Conservation (phyloP, 2,797 vertebrate genomes). For the Sebastes diploproa region DNA sequence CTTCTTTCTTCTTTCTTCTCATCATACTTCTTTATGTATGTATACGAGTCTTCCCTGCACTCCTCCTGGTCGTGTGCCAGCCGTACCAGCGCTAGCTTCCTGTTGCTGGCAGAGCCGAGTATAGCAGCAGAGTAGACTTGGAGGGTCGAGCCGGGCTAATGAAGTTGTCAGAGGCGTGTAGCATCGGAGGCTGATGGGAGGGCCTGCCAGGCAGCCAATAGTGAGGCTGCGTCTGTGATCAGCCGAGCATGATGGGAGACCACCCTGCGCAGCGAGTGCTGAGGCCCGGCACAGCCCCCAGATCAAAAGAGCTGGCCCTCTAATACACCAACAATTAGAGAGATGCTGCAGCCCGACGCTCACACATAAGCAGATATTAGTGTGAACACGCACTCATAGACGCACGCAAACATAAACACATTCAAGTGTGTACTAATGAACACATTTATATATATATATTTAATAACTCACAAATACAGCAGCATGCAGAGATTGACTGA, state of each 20-base stretch:
- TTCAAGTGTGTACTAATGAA: not conserved
- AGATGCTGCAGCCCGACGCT: slow-evolving; percentile 47
- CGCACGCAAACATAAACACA: slow-evolving; percentile 18
- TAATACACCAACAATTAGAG: slow-evolving; percentile 81
- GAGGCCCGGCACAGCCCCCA: slow-evolving; percentile 72
- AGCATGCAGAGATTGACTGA: not conserved
- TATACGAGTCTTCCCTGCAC: not conserved
- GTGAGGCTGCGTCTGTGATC: slow-evolving; percentile 83
- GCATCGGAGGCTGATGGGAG: slow-evolving; percentile 84
- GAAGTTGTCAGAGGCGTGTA: slow-evolving; percentile 92
- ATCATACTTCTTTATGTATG: not conserved
- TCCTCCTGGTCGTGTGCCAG: slow-evolving; percentile 33
- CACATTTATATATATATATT: not conserved
- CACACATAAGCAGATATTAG: not conserved
- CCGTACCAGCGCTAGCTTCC: slow-evolving; percentile 50
- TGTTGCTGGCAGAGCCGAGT: slow-evolving; percentile 81
- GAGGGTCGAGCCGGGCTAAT: slow-evolving; percentile 85
- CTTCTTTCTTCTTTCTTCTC: not conserved
- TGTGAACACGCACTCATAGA: not conserved
- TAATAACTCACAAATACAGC: not conserved
- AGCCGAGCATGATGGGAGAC: slow-evolving; percentile 90
- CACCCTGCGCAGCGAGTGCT: slow-evolving; percentile 87
- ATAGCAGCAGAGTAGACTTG: slow-evolving; percentile 68
- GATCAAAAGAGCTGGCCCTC: slow-evolving; percentile 87
- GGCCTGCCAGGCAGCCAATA: slow-evolving; percentile 86